These are phyloP conservation scores for Dendrocincla tyrannina DNA, from an alignment of 2,797 vertebrate species.

Conservation along the genomic window DNA sequence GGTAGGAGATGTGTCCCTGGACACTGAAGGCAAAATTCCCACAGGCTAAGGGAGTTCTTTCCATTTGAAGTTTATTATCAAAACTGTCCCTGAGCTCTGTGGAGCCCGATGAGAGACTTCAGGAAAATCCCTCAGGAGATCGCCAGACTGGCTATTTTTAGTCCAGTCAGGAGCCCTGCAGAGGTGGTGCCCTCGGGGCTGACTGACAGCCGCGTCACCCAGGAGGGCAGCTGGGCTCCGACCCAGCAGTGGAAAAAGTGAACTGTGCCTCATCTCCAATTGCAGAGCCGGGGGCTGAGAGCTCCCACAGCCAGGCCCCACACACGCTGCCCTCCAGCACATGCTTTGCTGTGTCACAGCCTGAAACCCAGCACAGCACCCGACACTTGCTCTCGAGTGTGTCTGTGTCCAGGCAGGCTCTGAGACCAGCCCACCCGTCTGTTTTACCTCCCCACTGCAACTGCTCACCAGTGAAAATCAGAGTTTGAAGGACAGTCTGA, in stretches of 20 bases:
- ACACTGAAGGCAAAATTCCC: not conserved
- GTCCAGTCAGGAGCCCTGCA: not conserved
- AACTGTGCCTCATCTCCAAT: not conserved
- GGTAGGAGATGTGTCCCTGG: not conserved
- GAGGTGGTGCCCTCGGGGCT: not conserved
- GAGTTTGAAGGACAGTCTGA: not conserved
- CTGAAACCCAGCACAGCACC: not conserved
- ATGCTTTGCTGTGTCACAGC: not conserved
- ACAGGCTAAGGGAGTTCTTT: not conserved
- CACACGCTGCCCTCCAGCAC: not conserved
- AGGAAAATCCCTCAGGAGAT: not conserved
- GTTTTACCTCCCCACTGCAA: not conserved
- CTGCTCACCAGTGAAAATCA: not conserved
- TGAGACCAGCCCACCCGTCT: not conserved
- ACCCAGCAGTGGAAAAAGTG: not conserved
- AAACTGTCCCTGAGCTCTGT: not conserved
- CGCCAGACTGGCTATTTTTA: not conserved
- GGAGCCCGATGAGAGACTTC: not conserved
- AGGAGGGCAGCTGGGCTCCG: not conserved
- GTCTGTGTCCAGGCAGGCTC: accelerated
- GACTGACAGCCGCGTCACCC: not conserved
- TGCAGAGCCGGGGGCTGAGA: not conserved
- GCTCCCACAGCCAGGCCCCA: not conserved
- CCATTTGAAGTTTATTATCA: not conserved
- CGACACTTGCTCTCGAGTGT: not conserved